Conservation (phyloP, 1,140 invertebrate genomes). For the Drosophila serrata region DNA sequence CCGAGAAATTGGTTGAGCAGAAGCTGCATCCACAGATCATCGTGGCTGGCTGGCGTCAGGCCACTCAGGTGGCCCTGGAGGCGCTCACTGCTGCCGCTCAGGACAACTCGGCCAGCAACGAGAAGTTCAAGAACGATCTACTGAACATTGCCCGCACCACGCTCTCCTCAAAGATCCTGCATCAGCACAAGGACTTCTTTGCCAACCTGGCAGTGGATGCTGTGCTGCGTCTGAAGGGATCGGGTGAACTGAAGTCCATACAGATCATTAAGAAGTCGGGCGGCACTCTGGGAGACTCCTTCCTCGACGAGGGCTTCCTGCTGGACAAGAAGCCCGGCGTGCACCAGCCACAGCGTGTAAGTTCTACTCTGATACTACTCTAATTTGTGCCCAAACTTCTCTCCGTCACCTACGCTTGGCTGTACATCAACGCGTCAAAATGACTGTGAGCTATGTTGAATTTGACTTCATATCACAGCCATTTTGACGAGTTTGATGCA, state of each 20-base stretch:
- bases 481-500: conserved; percentile 85
- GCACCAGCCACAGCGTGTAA: conserved; percentile 92
- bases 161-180: conserved; percentile 98
- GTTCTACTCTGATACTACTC: background rate
- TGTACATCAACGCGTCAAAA: conserved; percentile 71
- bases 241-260: conserved; percentile 97
- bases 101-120: conserved; percentile 93
- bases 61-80: conserved; percentile 92
- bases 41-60: conserved; percentile 96
- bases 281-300: conserved; percentile 96
- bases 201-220: conserved; percentile 98
- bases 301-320: conserved; percentile 99
- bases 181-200: conserved; percentile 99
- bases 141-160: conserved; percentile 99
- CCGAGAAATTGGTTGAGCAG: conserved; percentile 96
- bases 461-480: conserved; percentile 82
- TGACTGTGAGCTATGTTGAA: conserved; percentile 82
- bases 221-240: conserved; percentile 97
- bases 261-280: conserved; percentile 99
- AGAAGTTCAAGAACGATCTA: conserved; percentile 94
- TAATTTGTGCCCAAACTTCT: background rate
- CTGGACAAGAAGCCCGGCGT: conserved; percentile 98
- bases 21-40: conserved; percentile 99
- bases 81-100: conserved; percentile 92
- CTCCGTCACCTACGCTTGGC: background rate